These are phyloP conservation scores for Tokudaia muenninki DNA, from an alignment of 2,797 vertebrate species.

Conservation along the genomic window DNA sequence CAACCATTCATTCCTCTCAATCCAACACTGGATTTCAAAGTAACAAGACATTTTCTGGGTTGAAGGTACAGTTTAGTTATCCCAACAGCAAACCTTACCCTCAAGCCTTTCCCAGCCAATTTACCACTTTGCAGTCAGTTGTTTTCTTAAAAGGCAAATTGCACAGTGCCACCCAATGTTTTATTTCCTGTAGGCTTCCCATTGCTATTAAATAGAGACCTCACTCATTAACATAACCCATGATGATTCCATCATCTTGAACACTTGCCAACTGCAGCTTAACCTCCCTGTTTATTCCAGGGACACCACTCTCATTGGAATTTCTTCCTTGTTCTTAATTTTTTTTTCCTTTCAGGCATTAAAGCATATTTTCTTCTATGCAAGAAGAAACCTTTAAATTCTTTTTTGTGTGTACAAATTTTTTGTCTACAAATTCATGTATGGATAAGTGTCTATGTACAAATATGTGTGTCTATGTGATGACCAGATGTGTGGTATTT, in stretches of 20 bases:
- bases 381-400: not conserved
- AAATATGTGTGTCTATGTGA: not conserved
- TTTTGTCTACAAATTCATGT: not conserved
- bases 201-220: not conserved
- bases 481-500: not conserved
- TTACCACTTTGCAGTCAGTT: not conserved
- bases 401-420: not conserved
- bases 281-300: not conserved
- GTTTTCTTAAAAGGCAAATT: slow-evolving; percentile 41
- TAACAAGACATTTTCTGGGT: not conserved
- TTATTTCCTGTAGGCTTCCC: not conserved
- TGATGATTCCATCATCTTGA: no score
- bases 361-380: not conserved
- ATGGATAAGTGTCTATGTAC: not conserved
- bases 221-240: not conserved
- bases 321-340: not conserved
- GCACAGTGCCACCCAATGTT: not conserved
- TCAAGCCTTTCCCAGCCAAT: not conserved
- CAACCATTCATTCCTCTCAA: not conserved
- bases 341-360: not conserved
- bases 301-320: not conserved
- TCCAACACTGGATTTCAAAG: not conserved
- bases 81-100: not conserved
- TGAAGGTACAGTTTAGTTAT: not conserved
- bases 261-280: not conserved